Percentiles rank a stretch among this genome's conserved stretches.
phyloP scores from a whole-genome alignment of 2,888 invertebrate species.

The Platypus cylindrus region DNA sequence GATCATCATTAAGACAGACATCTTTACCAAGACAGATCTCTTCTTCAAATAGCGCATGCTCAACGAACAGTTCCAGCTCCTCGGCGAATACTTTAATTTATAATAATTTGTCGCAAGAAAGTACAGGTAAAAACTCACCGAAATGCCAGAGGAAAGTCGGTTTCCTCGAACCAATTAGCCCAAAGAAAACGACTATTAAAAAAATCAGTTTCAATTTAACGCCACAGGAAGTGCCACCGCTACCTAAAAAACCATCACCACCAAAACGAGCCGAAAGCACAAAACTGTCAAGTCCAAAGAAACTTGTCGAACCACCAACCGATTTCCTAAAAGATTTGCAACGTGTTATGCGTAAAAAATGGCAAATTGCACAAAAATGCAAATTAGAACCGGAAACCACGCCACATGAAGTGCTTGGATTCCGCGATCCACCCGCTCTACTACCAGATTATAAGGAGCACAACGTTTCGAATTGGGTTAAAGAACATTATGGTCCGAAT shows the following conservation, averaged over 20 bases:
- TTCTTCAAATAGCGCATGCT: slow-evolving; percentile 41
- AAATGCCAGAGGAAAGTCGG: slow-evolving; percentile 46
- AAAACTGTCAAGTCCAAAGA: slow-evolving; percentile 62
- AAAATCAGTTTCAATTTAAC: slow-evolving; percentile 53
- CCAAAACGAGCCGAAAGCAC: slow-evolving; percentile 67
- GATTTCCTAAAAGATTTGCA: slow-evolving; percentile 82
- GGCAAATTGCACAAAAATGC: slow-evolving; percentile 88
- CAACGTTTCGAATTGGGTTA: slow-evolving; percentile 82
- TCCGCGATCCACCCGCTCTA: slow-evolving; percentile 68
- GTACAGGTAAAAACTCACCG: slow-evolving; percentile 42
- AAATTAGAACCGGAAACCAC: slow-evolving; percentile 77
- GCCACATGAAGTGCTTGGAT: slow-evolving; percentile 83
- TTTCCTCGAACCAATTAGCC: slow-evolving; percentile 47
- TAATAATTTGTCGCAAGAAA: slow-evolving; percentile 41
- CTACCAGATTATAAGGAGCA: slow-evolving; percentile 65
- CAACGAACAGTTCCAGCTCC: slow-evolving; percentile 37
- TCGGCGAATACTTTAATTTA: slow-evolving; percentile 26
- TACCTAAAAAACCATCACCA: slow-evolving; percentile 57
- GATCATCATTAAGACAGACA: slow-evolving; percentile 30
- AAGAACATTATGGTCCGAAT: slow-evolving; percentile 68
- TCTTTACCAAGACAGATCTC: slow-evolving; percentile 44
- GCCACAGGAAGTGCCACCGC: slow-evolving; percentile 41
- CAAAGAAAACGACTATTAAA: slow-evolving; percentile 43
- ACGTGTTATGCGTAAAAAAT: slow-evolving; percentile 84
- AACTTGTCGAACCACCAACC: slow-evolving; percentile 61